Percentiles rank a stretch among this genome's conserved stretches.
Conservation (phyloP, 1,140 invertebrate genomes). For the Ridgeia piscesae region DNA sequence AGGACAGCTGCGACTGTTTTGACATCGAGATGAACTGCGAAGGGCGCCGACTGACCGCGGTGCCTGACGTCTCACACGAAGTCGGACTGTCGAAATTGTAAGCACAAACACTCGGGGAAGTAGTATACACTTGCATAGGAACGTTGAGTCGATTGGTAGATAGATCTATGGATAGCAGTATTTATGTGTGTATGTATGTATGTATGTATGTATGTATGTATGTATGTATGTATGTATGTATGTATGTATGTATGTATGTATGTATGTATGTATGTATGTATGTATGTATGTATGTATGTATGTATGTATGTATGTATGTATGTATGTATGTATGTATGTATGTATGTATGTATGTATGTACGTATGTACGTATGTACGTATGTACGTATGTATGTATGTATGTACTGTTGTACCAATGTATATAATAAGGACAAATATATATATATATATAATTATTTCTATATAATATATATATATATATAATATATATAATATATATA, state of each 20-base stretch:
- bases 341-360: background rate
- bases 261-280: background rate
- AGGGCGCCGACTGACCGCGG: slow-evolving; percentile 31
- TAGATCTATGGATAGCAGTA: background rate
- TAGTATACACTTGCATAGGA: background rate
- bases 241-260: background rate
- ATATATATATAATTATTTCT: no score
- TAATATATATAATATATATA: no score
- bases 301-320: background rate
- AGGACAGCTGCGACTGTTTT: slow-evolving; percentile 47
- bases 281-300: background rate
- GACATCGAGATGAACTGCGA: slow-evolving; percentile 54
- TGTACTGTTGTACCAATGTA: no score
- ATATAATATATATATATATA: no score
- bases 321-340: background rate
- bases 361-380: background rate
- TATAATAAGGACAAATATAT: no score
- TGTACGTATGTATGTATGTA: no score
- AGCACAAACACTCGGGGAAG: slow-evolving; percentile 25
- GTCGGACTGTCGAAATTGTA: slow-evolving; percentile 49
- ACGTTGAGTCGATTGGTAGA: background rate
- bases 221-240: background rate
- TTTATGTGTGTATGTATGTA: background rate
- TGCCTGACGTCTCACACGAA: slow-evolving; percentile 47
- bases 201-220: background rate